These are phyloP conservation scores for Euplagia quadripunctaria DNA, from an alignment of 2,888 invertebrate genomes.

Conservation along the genomic window DNA sequence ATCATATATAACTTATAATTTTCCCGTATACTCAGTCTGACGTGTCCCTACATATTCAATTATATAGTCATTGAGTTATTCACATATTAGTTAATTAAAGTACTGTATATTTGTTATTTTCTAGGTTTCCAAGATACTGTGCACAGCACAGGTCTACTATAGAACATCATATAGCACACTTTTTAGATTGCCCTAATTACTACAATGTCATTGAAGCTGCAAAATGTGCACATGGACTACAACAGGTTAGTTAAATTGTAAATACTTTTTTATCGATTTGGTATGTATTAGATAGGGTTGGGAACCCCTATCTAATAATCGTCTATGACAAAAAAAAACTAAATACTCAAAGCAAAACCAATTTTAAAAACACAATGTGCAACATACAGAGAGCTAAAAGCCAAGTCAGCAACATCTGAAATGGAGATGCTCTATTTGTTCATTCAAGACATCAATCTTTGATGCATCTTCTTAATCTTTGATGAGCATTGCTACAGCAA, in stretches of 20 bases:
- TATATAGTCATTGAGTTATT: neutral
- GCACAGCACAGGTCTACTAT: slow-evolving; percentile 70
- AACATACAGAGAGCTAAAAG: too few species aligned
- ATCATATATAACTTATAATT: too few species aligned
- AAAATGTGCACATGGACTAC: slow-evolving; percentile 77
- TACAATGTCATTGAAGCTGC: slow-evolving; percentile 76
- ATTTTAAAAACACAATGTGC: too few species aligned
- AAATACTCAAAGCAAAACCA: neutral
- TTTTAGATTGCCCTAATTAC: slow-evolving; percentile 66
- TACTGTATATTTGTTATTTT: neutral
- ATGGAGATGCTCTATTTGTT: too few species aligned
- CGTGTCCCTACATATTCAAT: too few species aligned
- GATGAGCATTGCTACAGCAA: too few species aligned
- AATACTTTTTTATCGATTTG: neutral
- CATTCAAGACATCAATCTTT: too few species aligned
- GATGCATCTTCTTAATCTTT: too few species aligned
- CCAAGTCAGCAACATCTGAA: too few species aligned
- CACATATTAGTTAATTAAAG: neutral
- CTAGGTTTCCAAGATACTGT: slow-evolving; percentile 77
- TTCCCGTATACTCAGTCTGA: too few species aligned
- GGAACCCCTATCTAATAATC: neutral
- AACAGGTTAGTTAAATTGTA: slow-evolving; percentile 69
- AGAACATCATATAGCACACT: slow-evolving; percentile 68
- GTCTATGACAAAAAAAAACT: neutral
- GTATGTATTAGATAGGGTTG: too few species aligned